phyloP scores from a whole-genome alignment of 2,797 vertebrate species.

The Lemur catta region DNA sequence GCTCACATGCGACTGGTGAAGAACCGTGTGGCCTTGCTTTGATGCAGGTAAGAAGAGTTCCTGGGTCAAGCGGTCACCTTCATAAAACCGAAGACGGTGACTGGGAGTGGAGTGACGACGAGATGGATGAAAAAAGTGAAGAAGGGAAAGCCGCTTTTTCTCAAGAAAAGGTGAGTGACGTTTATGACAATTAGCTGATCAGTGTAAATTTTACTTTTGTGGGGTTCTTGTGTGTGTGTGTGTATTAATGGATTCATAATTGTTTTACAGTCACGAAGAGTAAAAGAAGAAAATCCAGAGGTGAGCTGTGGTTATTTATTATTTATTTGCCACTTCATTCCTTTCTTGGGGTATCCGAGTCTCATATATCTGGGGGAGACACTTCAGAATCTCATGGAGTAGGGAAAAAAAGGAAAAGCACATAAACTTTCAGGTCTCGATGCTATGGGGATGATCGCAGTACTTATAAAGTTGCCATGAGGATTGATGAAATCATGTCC shows the following conservation, averaged over 20 bases:
- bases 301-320: slow-evolving; percentile 76
- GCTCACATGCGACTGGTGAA: neutral
- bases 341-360: neutral
- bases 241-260: slow-evolving; percentile 65
- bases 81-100: slow-evolving; percentile 98
- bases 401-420: neutral
- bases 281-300: slow-evolving; percentile 89
- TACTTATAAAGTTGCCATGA: neutral
- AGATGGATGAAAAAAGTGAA: slow-evolving; percentile 95
- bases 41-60: slow-evolving; percentile 94
- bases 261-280: slow-evolving; percentile 94
- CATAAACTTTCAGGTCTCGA: neutral
- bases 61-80: slow-evolving; percentile 96
- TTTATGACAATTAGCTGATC: accelerated
- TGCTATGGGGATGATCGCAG: neutral
- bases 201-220: neutral
- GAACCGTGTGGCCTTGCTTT: slow-evolving; percentile 50
- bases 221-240: neutral
- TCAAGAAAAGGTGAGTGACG: slow-evolving; percentile 91
- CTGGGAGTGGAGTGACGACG: slow-evolving; percentile 99
- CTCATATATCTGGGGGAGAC: neutral
- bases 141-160: slow-evolving; percentile 94
- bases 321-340: neutral
- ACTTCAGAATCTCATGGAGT: neutral
- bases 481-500: neutral